Evolutionary conservation across 1,140 invertebrate species (phyloP), one percentile per base, ranked within the genome.

Genomic region (Solen grandis): DNA sequence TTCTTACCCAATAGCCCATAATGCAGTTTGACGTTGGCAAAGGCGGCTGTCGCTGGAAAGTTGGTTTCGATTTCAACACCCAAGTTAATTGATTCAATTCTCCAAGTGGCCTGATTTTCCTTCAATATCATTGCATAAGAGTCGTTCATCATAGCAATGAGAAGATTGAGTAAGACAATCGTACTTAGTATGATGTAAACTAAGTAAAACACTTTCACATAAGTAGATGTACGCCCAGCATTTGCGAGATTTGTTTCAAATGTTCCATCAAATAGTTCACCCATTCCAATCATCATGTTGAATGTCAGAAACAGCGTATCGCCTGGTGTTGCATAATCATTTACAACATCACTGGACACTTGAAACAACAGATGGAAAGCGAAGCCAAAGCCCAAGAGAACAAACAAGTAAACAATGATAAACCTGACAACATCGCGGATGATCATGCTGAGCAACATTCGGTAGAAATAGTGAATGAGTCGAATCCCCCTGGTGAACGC

Each of bases 111-210:
- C 55, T 77, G 78, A 38, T 87, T 84, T 27, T 82, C 63, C 13
- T 73, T 38, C 29, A 86, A 52, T 38, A 88, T 87, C 57, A 41
- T 72, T 3, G 86, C 84, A 66, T 91, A 91, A 10, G 90, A 91
- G 68, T 90, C 89, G 69, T 90, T 91, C 89, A 91, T 90, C 88
- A 90, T 90, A 13, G 90, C 90, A 62, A 91, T 91, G 0, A 91
- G 85, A 8, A 91, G 82, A 75, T 91, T 91, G 19, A 91, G 81
- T 3, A 91, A 69, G 1, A 91, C 79, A 35, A 90, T 88, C 22
- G 88, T 88, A 3, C 81, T 82, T 5, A 90, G 62, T 19, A 90
- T 73, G 46, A 90, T 86, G 76, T 90, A 91, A 16, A 89, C 25
- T 22, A 88, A 52, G 65, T 89, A 90, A 16, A 90, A 27, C 2